phyloP scores from a whole-genome alignment of 2,888 invertebrate genomes.

The Drosophila barbarae region DNA sequence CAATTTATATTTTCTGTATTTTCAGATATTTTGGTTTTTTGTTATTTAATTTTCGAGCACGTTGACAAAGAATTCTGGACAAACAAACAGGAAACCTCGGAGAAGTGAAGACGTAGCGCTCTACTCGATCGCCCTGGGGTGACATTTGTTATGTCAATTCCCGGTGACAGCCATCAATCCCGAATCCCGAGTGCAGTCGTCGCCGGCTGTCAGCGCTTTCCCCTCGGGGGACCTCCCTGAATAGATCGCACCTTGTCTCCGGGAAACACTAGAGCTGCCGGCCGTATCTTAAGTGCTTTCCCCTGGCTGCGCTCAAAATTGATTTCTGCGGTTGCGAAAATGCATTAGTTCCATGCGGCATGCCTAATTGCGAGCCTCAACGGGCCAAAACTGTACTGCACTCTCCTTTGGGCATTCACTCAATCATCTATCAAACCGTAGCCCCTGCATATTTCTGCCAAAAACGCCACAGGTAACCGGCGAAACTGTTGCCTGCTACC shows the following conservation, averaged over 20 bases:
- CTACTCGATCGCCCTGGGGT: constrained; percentile 38
- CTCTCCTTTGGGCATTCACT: constrained; percentile 31
- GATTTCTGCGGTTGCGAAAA: constrained; percentile 63
- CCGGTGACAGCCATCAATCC: constrained; percentile 71
- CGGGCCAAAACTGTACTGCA: constrained; percentile 36
- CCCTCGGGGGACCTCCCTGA: constrained; percentile 63
- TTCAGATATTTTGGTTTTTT: constrained; percentile 19
- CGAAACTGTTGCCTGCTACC: constrained; percentile 25
- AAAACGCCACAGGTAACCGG: constrained; percentile 44
- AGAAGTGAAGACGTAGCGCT: constrained; percentile 4
- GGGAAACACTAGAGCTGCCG: constrained; percentile 13
- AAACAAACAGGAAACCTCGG: constrained; percentile 55
- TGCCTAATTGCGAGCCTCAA: constrained; percentile 47
- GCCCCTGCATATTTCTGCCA: constrained; percentile 42
- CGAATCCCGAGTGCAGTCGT: constrained; percentile 33
- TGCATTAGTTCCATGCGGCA: constrained; percentile 52
- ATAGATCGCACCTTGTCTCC: constrained; percentile 38
- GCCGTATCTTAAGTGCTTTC: constrained; percentile 51
- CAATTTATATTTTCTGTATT: constrained; percentile 35
- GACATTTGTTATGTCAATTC: constrained; percentile 73
- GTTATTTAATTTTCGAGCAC: constrained; percentile 49
- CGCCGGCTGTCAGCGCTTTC: constrained; percentile 55
- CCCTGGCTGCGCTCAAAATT: constrained; percentile 55
- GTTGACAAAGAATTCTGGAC: constrained; percentile 67
- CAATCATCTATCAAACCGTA: constrained; percentile 56